Percentiles rank a stretch among this genome's conserved stretches.
These are phyloP conservation scores for Pseudochirops cupreus DNA, from an alignment of 2,797 vertebrate genomes.

Conservation along the genomic window DNA sequence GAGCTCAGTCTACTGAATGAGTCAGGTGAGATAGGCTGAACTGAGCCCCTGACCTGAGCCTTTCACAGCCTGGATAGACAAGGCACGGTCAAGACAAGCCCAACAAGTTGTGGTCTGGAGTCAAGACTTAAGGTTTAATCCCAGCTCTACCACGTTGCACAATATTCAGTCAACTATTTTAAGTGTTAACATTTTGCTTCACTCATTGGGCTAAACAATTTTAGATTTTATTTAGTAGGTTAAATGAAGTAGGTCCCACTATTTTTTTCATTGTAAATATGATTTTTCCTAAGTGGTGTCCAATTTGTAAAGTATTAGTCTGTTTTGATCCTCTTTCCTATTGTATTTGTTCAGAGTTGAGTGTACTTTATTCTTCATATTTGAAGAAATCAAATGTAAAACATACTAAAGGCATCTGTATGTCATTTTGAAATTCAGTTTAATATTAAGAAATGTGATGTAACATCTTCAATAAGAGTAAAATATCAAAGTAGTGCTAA, in stretches of 20 bases:
- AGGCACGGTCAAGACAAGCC: neutral
- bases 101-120: neutral
- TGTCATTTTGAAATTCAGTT: neutral
- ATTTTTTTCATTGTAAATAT: neutral
- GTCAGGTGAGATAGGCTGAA: neutral
- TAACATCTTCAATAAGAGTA: no score
- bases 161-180: neutral
- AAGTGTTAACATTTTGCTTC: neutral
- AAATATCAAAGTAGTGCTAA: neutral
- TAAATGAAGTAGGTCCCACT: neutral
- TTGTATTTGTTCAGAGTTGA: neutral
- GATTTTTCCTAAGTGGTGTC: neutral
- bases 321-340: neutral
- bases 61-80: neutral
- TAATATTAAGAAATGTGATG: neutral
- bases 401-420: neutral
- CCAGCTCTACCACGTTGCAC: no score
- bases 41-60: neutral
- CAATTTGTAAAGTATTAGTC: neutral
- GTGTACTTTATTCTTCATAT: neutral
- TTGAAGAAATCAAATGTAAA: neutral
- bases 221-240: neutral
- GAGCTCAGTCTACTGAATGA: neutral
- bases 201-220: neutral
- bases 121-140: neutral